phyloP scores from a whole-genome alignment of 2,797 vertebrate species.

The Coccyzus lansbergi region DNA sequence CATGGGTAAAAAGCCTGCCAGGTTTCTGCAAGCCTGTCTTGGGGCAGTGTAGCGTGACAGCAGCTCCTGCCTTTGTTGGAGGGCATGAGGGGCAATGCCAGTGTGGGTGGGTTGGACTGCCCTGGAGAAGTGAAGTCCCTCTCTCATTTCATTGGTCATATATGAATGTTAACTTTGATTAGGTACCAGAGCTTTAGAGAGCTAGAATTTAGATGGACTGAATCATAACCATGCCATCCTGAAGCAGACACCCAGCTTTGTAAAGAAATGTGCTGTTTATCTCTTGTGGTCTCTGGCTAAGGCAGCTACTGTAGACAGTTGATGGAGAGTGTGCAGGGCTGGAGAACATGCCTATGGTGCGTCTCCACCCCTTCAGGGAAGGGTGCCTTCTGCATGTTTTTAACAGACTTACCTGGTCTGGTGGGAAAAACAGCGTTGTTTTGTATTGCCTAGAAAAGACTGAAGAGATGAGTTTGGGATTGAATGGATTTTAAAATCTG shows the following conservation, averaged over 20 bases:
- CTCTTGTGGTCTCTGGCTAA: not conserved
- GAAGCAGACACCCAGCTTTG: not conserved
- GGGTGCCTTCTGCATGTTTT: not conserved
- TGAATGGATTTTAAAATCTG: not conserved
- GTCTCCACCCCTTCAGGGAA: not conserved
- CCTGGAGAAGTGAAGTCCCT: not conserved
- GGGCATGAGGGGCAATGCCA: not conserved
- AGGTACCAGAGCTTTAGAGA: not conserved
- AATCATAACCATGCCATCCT: accelerated
- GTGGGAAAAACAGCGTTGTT: not conserved
- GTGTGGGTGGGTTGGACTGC: not conserved
- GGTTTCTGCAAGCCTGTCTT: not conserved
- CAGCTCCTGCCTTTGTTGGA: not conserved
- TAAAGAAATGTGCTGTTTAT: not conserved
- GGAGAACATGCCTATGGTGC: not conserved
- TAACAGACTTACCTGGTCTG: not conserved
- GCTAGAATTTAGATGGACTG: not conserved
- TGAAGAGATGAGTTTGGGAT: not conserved
- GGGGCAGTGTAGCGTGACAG: not conserved
- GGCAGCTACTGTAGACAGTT: not conserved
- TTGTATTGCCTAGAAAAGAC: not conserved
- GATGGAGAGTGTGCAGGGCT: no score
- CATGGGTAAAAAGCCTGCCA: not conserved
- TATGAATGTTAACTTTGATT: not conserved
- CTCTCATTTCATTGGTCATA: not conserved